Evolutionary conservation across 1,140 invertebrate species (phyloP).

Genomic region (Drosophila triauraria): DNA sequence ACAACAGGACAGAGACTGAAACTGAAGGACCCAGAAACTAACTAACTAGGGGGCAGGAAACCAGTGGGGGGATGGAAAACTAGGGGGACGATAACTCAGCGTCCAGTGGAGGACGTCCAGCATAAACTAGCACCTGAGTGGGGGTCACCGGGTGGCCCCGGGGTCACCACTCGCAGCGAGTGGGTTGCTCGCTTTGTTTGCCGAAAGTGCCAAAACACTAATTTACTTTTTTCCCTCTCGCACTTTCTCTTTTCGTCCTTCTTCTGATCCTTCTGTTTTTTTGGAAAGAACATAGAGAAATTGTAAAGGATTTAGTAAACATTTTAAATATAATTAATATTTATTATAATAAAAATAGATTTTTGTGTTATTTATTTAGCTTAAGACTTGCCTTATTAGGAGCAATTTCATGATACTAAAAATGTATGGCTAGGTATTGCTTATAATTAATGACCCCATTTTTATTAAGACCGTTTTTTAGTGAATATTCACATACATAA

Average conservation of each 20-base stretch:
- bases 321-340: neutral
- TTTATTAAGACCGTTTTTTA: too few species aligned
- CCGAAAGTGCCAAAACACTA: slow-evolving; percentile 84
- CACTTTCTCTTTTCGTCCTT: slow-evolving; percentile 38
- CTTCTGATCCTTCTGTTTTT: slow-evolving; percentile 3
- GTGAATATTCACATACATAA: too few species aligned
- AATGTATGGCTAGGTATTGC: too few species aligned
- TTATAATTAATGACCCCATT: too few species aligned
- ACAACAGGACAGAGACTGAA: slow-evolving; percentile 38
- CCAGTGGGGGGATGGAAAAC: slow-evolving; percentile 1
- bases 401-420: too few species aligned
- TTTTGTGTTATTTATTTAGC: too few species aligned
- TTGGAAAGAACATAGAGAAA: slow-evolving; percentile 7
- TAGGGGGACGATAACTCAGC: slow-evolving; percentile 64
- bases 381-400: too few species aligned
- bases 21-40: slow-evolving; percentile 77
- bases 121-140: slow-evolving; percentile 76
- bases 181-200: slow-evolving; percentile 66
- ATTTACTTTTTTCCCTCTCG: slow-evolving; percentile 72
- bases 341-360: neutral
- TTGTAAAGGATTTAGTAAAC: neutral
- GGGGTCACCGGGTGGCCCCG: slow-evolving; percentile 46
- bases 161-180: slow-evolving; percentile 23
- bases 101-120: slow-evolving; percentile 47
- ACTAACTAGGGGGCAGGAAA: slow-evolving; percentile 62